A percentile compares a stretch with the other conserved stretches of the same genome.
These are phyloP conservation scores for Drosophila seguyi DNA, from an alignment of 1,140 invertebrate genomes.

Conservation along the genomic window DNA sequence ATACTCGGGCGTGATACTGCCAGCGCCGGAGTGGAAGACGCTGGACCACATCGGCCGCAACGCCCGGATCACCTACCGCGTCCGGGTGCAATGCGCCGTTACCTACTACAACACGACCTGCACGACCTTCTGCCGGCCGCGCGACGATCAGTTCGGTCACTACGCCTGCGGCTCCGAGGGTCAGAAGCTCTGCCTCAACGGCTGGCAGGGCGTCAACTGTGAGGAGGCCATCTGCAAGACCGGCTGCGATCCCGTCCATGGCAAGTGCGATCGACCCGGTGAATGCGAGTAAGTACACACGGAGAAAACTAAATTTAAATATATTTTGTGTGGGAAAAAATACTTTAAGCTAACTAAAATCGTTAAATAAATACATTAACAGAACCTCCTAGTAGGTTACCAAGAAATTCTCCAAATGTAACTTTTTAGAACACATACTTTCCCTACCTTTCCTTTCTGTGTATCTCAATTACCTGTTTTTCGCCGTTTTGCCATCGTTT, in stretches of 20 bases:
- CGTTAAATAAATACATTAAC: not conserved
- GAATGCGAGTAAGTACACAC: conserved; percentile 92
- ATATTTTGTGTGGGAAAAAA: not conserved
- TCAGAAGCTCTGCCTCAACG: conserved; percentile 95
- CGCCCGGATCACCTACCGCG: conserved; percentile 93
- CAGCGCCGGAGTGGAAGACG: conserved; percentile 95
- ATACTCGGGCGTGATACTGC: conserved; percentile 95
- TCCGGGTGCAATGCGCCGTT: conserved; percentile 94
- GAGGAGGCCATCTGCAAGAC: conserved; percentile 95
- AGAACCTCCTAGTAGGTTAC: not conserved
- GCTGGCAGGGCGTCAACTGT: conserved; percentile 97
- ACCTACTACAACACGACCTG: conserved; percentile 98
- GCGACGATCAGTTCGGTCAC: conserved; percentile 97
- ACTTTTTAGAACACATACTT: not conserved
- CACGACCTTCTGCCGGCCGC: conserved; percentile 95
- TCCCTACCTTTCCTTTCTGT: not conserved
- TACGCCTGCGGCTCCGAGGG: conserved; percentile 95
- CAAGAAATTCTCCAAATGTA: no score
- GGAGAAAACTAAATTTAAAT: not conserved
- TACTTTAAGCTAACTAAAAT: not conserved
- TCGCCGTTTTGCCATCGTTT: not conserved
- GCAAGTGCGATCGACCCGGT: conserved; percentile 94
- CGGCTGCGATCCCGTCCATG: conserved; percentile 95
- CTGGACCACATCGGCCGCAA: conserved; percentile 91
- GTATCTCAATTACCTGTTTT: conserved; percentile 8